Percentiles rank a stretch among this genome's conserved stretches.
Evolutionary conservation across 92 coral and sea anemone genomes (phyloP).

Genomic region (Scolanthus callimorphus): DNA sequence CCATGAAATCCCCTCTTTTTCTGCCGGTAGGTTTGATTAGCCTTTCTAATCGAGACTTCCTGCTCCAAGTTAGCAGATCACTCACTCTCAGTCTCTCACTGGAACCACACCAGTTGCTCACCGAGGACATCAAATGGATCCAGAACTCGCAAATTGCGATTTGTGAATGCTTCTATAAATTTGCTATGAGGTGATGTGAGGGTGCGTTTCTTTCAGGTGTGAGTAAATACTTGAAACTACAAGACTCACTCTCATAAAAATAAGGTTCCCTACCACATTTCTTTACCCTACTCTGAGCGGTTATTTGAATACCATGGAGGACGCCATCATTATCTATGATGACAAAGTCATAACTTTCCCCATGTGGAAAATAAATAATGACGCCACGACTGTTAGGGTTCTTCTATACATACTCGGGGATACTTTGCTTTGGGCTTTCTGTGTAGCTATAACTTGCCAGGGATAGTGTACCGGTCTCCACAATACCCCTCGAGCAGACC

Average conservation of each 20-base stretch:
- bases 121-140: slow-evolving; percentile 5
- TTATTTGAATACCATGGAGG: slow-evolving; percentile 11
- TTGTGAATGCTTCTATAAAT: slow-evolving; percentile 5
- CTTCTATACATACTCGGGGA: slow-evolving; percentile 8
- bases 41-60: no score
- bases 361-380: slow-evolving; percentile 8
- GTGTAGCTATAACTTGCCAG: not conserved
- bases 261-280: slow-evolving; percentile 5
- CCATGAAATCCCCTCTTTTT: no score
- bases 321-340: slow-evolving; percentile 12
- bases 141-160: slow-evolving; percentile 16
- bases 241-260: slow-evolving; percentile 12
- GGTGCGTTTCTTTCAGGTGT: slow-evolving; percentile 9
- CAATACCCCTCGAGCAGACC: slow-evolving; percentile 2
- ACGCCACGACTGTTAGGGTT: slow-evolving; percentile 16
- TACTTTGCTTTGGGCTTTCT: not conserved
- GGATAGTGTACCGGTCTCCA: not conserved
- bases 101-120: no score
- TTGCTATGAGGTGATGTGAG: not conserved
- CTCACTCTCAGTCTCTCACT: no score
- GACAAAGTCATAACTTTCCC: slow-evolving; percentile 13
- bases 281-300: slow-evolving; percentile 11
- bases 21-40: no score
- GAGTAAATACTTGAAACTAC: slow-evolving; percentile 15
- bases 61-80: no score